Evolutionary conservation across 1,140 invertebrate genomes (phyloP).

Genomic region (Brachionus manjavacas): DNA sequence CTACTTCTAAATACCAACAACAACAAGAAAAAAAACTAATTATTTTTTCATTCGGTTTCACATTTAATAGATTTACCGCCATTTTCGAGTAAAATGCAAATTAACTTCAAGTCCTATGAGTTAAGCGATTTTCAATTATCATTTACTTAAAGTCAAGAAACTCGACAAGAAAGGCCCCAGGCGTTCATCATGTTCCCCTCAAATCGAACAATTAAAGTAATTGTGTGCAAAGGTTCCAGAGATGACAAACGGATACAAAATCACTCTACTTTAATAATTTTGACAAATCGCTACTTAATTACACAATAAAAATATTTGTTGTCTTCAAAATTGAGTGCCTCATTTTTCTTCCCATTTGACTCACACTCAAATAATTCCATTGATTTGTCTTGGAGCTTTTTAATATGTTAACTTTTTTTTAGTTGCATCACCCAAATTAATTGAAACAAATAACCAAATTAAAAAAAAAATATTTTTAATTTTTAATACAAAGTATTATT

Average conservation of each 20-base stretch:
- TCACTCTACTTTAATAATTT: not conserved
- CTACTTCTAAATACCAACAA: not conserved
- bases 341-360: not conserved
- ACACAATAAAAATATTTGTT: not conserved
- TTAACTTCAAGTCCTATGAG: not conserved
- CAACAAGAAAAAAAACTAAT: slow-evolving; percentile 12
- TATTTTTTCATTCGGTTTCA: slow-evolving; percentile 25
- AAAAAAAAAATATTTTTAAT: too few species aligned
- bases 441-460: too few species aligned
- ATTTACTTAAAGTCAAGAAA: slow-evolving; percentile 30
- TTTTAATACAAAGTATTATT: too few species aligned
- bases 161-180: not conserved
- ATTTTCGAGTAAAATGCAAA: slow-evolving; percentile 8
- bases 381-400: too few species aligned
- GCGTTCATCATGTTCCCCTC: not conserved
- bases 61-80: slow-evolving; percentile 31
- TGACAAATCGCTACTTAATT: not conserved
- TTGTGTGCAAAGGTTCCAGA: not conserved
- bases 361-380: too few species aligned
- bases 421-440: too few species aligned
- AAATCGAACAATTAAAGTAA: slow-evolving; percentile 8
- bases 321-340: not conserved
- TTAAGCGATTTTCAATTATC: slow-evolving; percentile 17
- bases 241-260: not conserved
- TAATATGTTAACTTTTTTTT: too few species aligned